Base-by-base conservation (phyloP, 2,888 invertebrate species). In the Calameuta filiformis region DNA sequence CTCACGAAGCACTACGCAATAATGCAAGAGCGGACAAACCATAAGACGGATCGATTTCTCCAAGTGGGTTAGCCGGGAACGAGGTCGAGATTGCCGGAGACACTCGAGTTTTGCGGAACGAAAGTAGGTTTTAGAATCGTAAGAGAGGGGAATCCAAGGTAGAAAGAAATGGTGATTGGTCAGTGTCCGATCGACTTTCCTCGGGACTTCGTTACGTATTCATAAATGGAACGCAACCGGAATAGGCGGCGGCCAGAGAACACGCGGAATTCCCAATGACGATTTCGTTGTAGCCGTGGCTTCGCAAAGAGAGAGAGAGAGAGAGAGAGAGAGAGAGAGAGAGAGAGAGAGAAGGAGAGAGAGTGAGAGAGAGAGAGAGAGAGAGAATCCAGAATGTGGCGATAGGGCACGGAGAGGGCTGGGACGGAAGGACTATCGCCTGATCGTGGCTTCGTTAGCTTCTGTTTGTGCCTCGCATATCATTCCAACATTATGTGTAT, bases 201-300 rank as follows among this genome's bases (percentile, higher is more conserved):
- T 80, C 80, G 80, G 80, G 81, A 85, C 84, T 88, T 88, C 86
- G 87, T 89, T 89, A 89, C 75, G 87, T 87, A 89, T 88, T 89
- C 89, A 88, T 88, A 87, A 88, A 87, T 85, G 85, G 83, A 86
- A 88, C 85, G 84, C 86, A 88, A 81, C 80, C 84, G 82, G 85
- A 88, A 87, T 85, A 83, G 86, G 79, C 81, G 79, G 81, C 80
- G 81, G 76, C 75, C 79, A 9, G 56, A 81, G 84, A 81, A 84
- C 84, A 87, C 83, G 85, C 83, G 81, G 87, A 88, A 88, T 88
- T 86, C 85, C 83, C 86, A 88, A 88, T 88, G 85, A 82, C 84
- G 83, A 84, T 81, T 78, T 73, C n/a, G 75, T 40, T 23, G 76
- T 56, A 69, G 75, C 69, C 69, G 30, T 37, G 76, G 56, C 23